Evolutionary conservation across 2,113 vertebrate genomes (phyloP).

Genomic region (Candoia aspera): DNA sequence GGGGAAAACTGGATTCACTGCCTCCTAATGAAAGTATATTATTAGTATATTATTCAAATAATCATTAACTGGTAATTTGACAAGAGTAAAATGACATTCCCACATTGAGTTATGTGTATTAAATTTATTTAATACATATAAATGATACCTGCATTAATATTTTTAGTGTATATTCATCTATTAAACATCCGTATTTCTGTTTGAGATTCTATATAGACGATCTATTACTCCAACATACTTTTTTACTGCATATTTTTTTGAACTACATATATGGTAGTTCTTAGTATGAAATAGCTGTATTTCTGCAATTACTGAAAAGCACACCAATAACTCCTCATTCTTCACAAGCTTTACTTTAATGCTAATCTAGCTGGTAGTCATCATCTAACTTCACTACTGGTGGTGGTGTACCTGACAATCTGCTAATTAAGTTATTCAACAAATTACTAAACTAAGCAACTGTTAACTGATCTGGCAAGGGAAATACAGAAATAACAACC

Average conservation of each 20-base stretch:
- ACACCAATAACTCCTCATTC: neutral
- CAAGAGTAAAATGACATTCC: neutral
- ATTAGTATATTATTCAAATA: neutral
- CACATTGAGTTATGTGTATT: neutral
- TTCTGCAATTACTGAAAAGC: neutral
- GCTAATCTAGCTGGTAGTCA: neutral
- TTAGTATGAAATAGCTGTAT: neutral
- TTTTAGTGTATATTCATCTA: neutral
- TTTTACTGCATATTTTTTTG: neutral
- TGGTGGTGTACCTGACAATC: neutral
- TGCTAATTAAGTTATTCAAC: neutral
- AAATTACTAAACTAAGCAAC: neutral
- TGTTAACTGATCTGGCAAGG: neutral
- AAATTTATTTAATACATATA: neutral
- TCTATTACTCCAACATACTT: neutral
- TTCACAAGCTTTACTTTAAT: neutral
- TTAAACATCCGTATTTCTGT: neutral
- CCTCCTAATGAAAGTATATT: conserved; percentile 63
- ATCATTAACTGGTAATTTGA: neutral
- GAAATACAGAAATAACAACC: neutral
- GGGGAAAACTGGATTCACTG: conserved; percentile 73
- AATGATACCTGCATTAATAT: too few species aligned
- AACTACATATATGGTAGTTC: neutral
- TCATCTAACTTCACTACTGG: neutral
- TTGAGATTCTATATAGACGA: neutral